Percentiles rank a stretch among this genome's conserved stretches.
These are phyloP conservation scores for Cantharis rufa DNA, from an alignment of 2,888 invertebrate genomes.

Conservation along the genomic window DNA sequence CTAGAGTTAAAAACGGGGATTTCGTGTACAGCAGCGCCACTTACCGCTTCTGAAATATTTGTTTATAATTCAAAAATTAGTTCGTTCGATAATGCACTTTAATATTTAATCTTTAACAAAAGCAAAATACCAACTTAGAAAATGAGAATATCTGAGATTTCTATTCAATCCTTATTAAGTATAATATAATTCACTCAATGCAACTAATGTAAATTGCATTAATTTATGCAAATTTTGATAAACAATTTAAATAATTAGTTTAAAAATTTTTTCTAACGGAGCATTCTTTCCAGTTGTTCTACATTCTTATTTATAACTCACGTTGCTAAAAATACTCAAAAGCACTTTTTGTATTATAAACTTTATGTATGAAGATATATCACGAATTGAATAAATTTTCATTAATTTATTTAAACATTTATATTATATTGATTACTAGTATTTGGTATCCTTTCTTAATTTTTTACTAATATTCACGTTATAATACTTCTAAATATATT, in stretches of 20 bases:
- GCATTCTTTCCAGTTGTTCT: neutral
- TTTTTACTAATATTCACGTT: neutral
- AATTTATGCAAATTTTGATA: neutral
- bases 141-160: too few relatives aligned
- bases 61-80: neutral
- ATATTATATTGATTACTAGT: neutral
- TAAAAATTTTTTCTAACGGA: neutral
- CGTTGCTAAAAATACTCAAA: neutral
- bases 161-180: too few relatives aligned
- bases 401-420: neutral
- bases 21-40: slow-evolving; percentile 22
- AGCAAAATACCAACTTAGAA: too few relatives aligned
- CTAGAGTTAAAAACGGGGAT: slow-evolving; percentile 47
- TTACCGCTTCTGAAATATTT: neutral
- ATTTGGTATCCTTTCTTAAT: neutral
- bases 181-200: neutral
- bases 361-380: neutral
- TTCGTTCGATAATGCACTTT: neutral
- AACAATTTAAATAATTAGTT: neutral
- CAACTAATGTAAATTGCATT: neutral
- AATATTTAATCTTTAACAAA: neutral
- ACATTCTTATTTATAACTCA: neutral
- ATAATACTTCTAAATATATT: too few relatives aligned
- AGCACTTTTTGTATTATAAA: neutral
- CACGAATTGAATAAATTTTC: neutral